phyloP scores from a whole-genome alignment of 2,797 vertebrate genomes.

The Cuculus canorus region DNA sequence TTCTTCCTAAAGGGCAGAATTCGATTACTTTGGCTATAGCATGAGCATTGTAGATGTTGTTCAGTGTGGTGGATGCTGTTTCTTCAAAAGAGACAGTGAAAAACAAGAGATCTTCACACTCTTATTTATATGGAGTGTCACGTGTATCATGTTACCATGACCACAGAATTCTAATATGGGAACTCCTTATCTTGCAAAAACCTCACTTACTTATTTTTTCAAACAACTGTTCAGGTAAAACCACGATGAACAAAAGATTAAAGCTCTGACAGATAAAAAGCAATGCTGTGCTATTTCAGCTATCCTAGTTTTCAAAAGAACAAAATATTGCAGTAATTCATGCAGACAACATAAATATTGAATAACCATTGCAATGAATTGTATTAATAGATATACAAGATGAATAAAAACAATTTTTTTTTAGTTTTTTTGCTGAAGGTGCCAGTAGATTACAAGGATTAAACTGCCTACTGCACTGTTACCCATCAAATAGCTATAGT shows the following conservation, averaged over 20 bases:
- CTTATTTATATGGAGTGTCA: background rate
- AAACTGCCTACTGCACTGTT: slow-evolving; percentile 1
- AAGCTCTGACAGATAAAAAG: slow-evolving; percentile 53
- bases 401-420: slow-evolving; percentile 35
- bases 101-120: background rate
- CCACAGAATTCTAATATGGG: background rate
- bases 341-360: slow-evolving; percentile 44
- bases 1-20: background rate
- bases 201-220: background rate
- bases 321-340: slow-evolving; percentile 45
- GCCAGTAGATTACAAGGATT: slow-evolving; percentile 46
- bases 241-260: slow-evolving; percentile 34
- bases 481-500: background rate
- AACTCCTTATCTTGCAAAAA: slow-evolving; percentile 7
- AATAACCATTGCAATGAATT: slow-evolving; percentile 40
- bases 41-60: background rate
- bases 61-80: background rate
- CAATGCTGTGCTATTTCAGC: slow-evolving; percentile 39
- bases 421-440: slow-evolving; percentile 37
- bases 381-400: slow-evolving; percentile 52
- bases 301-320: slow-evolving; percentile 31
- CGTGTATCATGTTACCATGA: background rate
- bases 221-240: background rate
- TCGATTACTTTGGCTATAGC: background rate
- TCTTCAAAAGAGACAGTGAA: background rate